Percentiles rank a stretch among this genome's conserved stretches.
phyloP scores from a whole-genome alignment of 2,113 vertebrate genomes.

The Erpornis zantholeuca region DNA sequence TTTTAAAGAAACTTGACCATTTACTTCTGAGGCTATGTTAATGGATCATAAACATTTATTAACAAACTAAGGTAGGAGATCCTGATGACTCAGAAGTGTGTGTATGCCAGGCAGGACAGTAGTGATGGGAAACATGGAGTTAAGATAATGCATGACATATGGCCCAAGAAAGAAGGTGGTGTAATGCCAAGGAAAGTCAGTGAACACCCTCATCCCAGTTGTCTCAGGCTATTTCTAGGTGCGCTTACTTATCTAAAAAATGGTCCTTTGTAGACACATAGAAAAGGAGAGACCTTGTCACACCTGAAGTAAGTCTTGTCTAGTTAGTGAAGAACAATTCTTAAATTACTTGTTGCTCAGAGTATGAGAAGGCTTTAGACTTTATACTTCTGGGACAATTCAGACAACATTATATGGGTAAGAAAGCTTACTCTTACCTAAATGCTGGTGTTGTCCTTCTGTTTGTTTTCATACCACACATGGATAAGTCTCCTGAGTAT shows the following conservation, averaged over 20 bases:
- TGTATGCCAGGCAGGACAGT: background rate
- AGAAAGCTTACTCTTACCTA: background rate
- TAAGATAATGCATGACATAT: background rate
- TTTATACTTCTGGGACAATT: background rate
- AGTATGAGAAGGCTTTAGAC: background rate
- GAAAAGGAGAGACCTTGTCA: background rate
- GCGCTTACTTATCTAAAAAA: background rate
- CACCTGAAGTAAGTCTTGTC: background rate
- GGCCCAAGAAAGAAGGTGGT: background rate
- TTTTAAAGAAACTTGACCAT: background rate
- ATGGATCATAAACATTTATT: background rate
- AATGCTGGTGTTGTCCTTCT: background rate
- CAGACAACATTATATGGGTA: background rate
- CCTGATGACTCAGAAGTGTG: background rate
- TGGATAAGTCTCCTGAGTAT: background rate
- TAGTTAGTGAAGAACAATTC: background rate
- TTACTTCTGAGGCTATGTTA: background rate
- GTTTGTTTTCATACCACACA: background rate
- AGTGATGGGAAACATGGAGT: accelerated
- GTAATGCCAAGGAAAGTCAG: background rate
- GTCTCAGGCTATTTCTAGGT: background rate
- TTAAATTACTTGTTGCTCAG: background rate
- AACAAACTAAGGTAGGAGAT: background rate
- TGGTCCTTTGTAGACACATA: background rate
- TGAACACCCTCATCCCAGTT: background rate